phyloP scores from a whole-genome alignment of 2,797 vertebrate genomes.

The Siniperca scherzeri region DNA sequence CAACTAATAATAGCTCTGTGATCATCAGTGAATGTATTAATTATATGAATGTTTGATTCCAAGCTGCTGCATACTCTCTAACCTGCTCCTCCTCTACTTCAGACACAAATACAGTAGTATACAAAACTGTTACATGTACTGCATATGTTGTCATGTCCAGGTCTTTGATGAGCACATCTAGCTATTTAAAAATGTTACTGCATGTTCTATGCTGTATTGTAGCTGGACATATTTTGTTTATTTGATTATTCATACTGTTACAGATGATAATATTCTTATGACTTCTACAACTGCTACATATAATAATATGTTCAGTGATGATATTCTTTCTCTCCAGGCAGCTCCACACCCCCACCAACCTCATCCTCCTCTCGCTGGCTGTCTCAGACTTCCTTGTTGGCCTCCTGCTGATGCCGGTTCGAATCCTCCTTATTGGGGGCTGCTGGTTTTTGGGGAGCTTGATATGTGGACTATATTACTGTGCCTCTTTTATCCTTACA shows the following conservation, averaged over 20 bases:
- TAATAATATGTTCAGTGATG: not conserved
- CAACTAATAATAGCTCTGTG: not conserved
- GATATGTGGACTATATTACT: constrained; percentile 20
- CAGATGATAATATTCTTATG: not conserved
- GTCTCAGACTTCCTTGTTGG: constrained; percentile 55
- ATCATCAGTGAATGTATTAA: not conserved
- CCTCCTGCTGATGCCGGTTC: constrained; percentile 30
- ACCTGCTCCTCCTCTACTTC: not conserved
- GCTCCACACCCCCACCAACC: constrained; percentile 59
- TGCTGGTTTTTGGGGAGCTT: constrained; percentile 47
- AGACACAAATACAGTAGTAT: not conserved
- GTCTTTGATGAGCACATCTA: not conserved
- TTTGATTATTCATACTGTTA: not conserved
- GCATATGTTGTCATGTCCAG: not conserved
- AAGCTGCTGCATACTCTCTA: not conserved
- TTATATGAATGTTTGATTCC: not conserved
- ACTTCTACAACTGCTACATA: not conserved
- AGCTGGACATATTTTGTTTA: not conserved
- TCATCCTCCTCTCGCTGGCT: constrained; percentile 60
- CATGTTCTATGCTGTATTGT: not conserved
- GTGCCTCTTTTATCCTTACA: constrained; percentile 23
- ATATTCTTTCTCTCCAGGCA: constrained; percentile 41
- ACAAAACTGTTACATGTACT: not conserved
- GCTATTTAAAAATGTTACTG: not conserved
- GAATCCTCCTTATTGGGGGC: not conserved